phyloP scores from a whole-genome alignment of 2,888 invertebrate species.

The Tanytarsus gracilentus region DNA sequence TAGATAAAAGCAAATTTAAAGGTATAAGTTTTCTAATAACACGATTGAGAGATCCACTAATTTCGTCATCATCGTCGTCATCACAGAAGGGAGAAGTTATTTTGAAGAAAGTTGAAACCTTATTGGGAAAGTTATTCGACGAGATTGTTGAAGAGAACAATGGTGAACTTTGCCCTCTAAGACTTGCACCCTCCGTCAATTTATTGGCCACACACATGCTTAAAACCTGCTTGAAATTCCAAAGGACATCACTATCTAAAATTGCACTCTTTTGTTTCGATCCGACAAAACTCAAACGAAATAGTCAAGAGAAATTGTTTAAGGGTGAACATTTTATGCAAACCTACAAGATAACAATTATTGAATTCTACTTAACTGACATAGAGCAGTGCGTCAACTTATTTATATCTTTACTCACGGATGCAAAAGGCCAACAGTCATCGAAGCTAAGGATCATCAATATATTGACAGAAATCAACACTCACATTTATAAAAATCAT shows the following conservation, averaged over 20 bases:
- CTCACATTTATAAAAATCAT: conserved; percentile 34
- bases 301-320: conserved; percentile 31
- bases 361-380: conserved; percentile 34
- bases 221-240: conserved; percentile 31
- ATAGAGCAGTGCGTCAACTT: too few relatives aligned
- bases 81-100: neutral
- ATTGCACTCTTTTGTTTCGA: conserved; percentile 31
- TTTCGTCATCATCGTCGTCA: too few relatives aligned
- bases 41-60: neutral
- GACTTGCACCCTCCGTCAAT: conserved; percentile 30
- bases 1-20: neutral
- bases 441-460: conserved; percentile 35
- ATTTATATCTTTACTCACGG: too few relatives aligned
- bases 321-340: conserved; percentile 40
- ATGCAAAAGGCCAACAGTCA: conserved; percentile 33
- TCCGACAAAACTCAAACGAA: conserved; percentile 25
- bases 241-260: conserved; percentile 21
- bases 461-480: conserved; percentile 36
- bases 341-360: conserved; percentile 36
- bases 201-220: conserved; percentile 31
- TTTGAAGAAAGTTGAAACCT: neutral
- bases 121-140: neutral
- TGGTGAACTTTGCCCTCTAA: neutral
- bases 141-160: neutral
- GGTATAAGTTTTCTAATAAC: neutral